These are phyloP conservation scores for Turnix velox DNA, from an alignment of 2,113 vertebrate species.

Conservation along the genomic window DNA sequence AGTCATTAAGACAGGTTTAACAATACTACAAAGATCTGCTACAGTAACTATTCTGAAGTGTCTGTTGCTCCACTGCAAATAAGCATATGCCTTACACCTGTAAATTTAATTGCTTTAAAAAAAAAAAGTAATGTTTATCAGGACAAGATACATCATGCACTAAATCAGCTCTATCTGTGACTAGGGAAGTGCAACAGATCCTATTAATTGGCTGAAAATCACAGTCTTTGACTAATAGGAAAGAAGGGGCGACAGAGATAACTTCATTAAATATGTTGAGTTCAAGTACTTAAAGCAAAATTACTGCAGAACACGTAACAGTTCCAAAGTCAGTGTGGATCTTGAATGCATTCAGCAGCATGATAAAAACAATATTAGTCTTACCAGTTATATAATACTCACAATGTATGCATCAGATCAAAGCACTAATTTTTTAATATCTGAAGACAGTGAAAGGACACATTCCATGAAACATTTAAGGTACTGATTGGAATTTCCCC, in stretches of 20 bases:
- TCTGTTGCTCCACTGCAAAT: not conserved
- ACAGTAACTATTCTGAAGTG: not conserved
- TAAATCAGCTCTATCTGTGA: not conserved
- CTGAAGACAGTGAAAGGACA: not conserved
- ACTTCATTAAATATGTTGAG: not conserved
- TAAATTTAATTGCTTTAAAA: not conserved
- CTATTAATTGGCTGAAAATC: not conserved
- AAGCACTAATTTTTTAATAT: not conserved
- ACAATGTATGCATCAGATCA: not conserved
- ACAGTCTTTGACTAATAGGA: not conserved
- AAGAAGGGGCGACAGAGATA: not conserved
- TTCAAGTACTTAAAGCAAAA: not conserved
- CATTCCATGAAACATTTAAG: not conserved
- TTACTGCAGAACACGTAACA: not conserved
- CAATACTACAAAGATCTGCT: not conserved
- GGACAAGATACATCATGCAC: not conserved
- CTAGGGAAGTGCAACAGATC: not conserved
- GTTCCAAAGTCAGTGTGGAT: not conserved
- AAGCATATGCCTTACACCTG: not conserved
- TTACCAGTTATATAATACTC: not conserved
- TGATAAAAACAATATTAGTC: not conserved
- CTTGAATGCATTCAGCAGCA: not conserved
- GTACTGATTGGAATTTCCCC: not conserved
- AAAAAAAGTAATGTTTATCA: not conserved
- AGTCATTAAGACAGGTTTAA: not conserved